Conservation (phyloP, 1,140 invertebrate species). For the Drosophila chauvacae region DNA sequence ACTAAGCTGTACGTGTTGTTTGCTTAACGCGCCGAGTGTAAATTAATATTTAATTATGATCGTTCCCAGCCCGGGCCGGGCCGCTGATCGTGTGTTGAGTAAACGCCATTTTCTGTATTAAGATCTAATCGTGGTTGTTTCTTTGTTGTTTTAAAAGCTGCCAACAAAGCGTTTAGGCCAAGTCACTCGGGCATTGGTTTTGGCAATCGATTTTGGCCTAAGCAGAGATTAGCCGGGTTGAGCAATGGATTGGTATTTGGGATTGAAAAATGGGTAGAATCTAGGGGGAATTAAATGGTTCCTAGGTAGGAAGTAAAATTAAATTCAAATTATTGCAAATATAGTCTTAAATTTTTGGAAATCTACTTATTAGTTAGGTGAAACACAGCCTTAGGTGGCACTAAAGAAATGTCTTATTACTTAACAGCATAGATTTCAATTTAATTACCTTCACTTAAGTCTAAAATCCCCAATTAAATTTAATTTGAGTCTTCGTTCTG, state of each 20-base stretch:
- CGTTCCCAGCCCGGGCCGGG: constrained; percentile 42
- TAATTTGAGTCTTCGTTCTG: neutral
- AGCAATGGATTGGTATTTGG: constrained; percentile 8
- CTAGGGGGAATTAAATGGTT: neutral
- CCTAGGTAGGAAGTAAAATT: rapidly evolving
- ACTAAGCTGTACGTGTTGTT: constrained; percentile 67
- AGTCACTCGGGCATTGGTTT: constrained; percentile 27
- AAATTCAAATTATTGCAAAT: neutral
- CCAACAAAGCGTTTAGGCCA: constrained; percentile 48
- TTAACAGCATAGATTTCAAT: neutral
- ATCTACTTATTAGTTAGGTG: neutral
- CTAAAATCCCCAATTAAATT: neutral
- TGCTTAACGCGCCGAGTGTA: constrained; percentile 78
- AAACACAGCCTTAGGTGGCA: too few species aligned
- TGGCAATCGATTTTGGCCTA: constrained; percentile 41
- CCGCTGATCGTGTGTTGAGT: constrained; percentile 53
- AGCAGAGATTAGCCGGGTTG: constrained; percentile 17
- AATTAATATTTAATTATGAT: constrained; percentile 82
- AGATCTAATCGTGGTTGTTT: constrained; percentile 66
- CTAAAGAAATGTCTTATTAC: too few species aligned
- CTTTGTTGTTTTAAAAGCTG: constrained; percentile 40
- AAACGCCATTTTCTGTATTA: constrained; percentile 68
- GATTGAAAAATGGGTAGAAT: neutral
- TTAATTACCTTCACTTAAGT: neutral
- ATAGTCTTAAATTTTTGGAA: rapidly evolving